Percentiles rank a stretch among this genome's conserved stretches.
These are phyloP conservation scores for Rotaria magnacalcarata DNA, from an alignment of 2,888 invertebrate genomes.

Conservation along the genomic window DNA sequence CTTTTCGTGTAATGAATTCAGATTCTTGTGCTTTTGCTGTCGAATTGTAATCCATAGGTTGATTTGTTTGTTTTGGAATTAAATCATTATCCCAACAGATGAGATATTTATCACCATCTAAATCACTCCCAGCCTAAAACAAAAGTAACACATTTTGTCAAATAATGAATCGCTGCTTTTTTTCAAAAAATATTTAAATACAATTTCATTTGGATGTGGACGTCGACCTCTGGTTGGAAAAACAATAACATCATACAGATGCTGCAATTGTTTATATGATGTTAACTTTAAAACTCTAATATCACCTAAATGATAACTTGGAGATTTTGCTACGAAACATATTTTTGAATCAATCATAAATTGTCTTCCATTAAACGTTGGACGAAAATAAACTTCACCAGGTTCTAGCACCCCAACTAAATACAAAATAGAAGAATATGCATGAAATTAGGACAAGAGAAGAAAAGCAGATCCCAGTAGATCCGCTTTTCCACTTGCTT, in stretches of 20 bases:
- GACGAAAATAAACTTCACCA: constrained; percentile 14
- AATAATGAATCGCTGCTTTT: too few species aligned
- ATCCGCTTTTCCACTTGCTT: too few species aligned
- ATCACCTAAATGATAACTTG: constrained; percentile 1
- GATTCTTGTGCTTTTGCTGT: background rate
- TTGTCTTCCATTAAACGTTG: background rate
- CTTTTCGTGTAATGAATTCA: background rate
- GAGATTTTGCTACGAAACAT: background rate
- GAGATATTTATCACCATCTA: background rate
- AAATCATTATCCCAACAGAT: constrained; percentile 14
- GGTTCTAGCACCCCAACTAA: background rate
- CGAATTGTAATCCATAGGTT: background rate
- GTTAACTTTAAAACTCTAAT: background rate
- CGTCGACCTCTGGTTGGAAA: background rate
- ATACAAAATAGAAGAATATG: background rate
- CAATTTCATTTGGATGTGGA: constrained; percentile 2
- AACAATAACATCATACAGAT: background rate
- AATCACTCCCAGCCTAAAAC: background rate
- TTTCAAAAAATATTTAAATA: background rate
- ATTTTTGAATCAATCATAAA: constrained; percentile 1
- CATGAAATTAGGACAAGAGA: too few species aligned
- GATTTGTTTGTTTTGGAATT: background rate
- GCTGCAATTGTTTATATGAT: background rate
- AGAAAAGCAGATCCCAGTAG: too few species aligned
- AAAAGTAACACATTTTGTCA: too few species aligned